A percentile compares a stretch with the other conserved stretches of the same genome.
phyloP scores from a whole-genome alignment of 2,113 vertebrate genomes.

The Tiliqua scincoides region DNA sequence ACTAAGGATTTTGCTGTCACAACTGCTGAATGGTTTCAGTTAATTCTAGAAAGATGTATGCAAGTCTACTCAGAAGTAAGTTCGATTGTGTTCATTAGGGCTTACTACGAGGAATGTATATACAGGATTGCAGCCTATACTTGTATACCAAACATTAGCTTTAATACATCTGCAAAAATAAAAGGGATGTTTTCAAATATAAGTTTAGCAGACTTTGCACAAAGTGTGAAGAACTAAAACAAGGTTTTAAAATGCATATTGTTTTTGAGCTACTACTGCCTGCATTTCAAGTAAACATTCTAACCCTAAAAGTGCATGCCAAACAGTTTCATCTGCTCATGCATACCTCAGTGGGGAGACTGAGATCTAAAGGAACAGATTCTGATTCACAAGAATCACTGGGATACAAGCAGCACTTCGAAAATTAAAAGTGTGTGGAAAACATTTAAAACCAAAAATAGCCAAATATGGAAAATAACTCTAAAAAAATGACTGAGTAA shows the following conservation, averaged over 20 bases:
- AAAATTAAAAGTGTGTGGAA: neutral
- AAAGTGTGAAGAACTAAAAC: neutral
- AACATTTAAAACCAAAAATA: neutral
- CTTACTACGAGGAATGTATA: too few species aligned
- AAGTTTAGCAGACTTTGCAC: neutral
- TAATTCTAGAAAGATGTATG: neutral
- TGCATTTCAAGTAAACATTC: neutral
- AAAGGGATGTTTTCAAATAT: too few species aligned
- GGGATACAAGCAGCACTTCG: neutral
- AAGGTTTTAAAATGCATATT: neutral
- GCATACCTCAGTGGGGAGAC: neutral
- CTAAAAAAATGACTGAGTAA: neutral
- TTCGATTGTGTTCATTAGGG: too few species aligned
- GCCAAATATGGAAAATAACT: neutral
- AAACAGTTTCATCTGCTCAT: neutral
- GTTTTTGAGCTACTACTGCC: neutral
- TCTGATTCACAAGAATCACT: neutral
- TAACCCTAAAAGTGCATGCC: neutral
- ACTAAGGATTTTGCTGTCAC: neutral
- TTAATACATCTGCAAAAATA: neutral
- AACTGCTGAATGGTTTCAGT: neutral
- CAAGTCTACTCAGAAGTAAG: too few species aligned
- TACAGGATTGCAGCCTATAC: neutral
- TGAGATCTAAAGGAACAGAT: neutral
- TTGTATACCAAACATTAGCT: neutral